Conservation (phyloP, 53 echinoderm and acorn worm species). For the Astropecten irregularis region DNA sequence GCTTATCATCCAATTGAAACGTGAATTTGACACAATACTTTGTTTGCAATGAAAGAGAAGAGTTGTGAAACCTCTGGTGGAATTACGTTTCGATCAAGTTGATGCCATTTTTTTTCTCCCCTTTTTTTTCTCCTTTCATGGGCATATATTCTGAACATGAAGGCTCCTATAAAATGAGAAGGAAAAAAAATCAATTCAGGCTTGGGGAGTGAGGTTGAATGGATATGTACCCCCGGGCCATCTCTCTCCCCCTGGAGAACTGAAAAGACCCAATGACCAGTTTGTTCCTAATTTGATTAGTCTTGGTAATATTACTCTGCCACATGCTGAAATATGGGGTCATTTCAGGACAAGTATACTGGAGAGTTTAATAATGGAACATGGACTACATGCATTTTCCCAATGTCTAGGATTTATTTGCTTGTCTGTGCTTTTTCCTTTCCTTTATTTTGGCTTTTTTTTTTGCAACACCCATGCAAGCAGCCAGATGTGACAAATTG, state of each 20-base stretch:
- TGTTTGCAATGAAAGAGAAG: no score
- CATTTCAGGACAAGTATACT: constrained; percentile 32
- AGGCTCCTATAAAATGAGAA: no score
- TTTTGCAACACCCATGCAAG: no score
- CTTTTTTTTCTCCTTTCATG: no score
- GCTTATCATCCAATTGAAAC: no score
- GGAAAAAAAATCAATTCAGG: no score
- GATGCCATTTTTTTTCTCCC: no score
- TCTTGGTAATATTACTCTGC: constrained; percentile 36
- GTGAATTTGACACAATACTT: no score
- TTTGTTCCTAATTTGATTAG: constrained; percentile 45
- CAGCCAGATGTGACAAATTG: background rate
- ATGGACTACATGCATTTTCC: background rate
- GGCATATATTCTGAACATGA: no score
- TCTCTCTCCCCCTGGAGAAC: constrained; percentile 26
- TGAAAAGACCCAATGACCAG: constrained; percentile 32
- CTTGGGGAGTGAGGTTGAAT: constrained; percentile 13
- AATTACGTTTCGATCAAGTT: no score
- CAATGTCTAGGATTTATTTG: background rate
- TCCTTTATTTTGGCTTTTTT: background rate
- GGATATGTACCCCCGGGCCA: constrained; percentile 1
- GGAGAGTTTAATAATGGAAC: no score
- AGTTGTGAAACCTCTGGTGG: no score
- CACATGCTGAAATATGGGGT: constrained; percentile 45
- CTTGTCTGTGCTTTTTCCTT: background rate